Base-by-base conservation (phyloP, 2,888 invertebrate genomes). In the Graphium colonna region DNA sequence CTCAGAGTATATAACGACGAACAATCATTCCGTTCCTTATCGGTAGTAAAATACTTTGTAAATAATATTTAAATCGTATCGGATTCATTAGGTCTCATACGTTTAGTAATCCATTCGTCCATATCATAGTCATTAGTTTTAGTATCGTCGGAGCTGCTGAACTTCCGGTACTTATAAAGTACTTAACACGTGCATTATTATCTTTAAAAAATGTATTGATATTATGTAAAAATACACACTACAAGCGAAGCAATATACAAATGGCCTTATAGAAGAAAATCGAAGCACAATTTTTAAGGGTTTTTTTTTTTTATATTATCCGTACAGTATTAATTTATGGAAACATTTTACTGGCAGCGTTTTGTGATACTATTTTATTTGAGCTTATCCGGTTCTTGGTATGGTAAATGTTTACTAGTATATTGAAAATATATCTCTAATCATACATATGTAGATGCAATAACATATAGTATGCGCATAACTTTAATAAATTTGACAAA, bases 101-200 rank as follows among this genome's bases (percentile, higher is more conserved):
- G 72, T 62, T 79, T 16, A 77, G 77, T 60, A 82, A 81, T 71
- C 69, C 79, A 83, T 87, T 83, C 88, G 88, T 88, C 88, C 88
- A 87, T 84, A 79, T 79, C 75, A 73, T 87, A 88, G 88, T 88
- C 88, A 88, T 73, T 88, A 87, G 85, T 62, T 42, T 38, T 72
- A 62, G 54, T 69, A 64, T 63, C 60, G 61, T 57, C 66, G 75
- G 67, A 65, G 63, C 65, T 46, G 63, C 62, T 71, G 62, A 67
- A 66, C 65, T 55, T 65, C 63, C 57, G 57, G 82, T 84, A 81
- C 85, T 85, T 87, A 80, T 75, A 68, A 85, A 84, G 86, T 87
- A 85, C 80, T 79, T 78, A 79, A 75, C 50, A 50, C 17, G 47
- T 60, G 55, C 57, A 57, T 59, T 63, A 55, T 52, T 52, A 52